Base-by-base conservation (phyloP, 2,888 invertebrate species). In the Athalia circularis region DNA sequence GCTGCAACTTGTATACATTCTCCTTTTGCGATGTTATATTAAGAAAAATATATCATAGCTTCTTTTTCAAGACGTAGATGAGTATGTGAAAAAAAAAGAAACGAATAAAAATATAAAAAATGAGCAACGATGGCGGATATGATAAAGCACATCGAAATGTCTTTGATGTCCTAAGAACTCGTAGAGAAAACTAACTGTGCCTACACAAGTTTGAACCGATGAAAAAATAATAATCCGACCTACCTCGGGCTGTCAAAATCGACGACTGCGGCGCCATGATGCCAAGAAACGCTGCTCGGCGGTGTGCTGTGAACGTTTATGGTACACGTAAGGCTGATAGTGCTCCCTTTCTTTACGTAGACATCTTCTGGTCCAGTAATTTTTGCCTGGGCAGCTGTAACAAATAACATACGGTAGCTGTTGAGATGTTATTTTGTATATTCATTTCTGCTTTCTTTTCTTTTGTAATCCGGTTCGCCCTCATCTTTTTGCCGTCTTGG, bases 311-410 rank as follows among this genome's bases (percentile, higher is more conserved):
- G 96, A 86, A 96, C 95, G 91, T 97, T 97, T 85, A 97, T 96
- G 75, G 96, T 95, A 90, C 97, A 97, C 79, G 96, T 96, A 88
- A 97, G 92, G 85, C 96, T 96, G 92, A 97, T 97, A 84, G 96
- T 97, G 90, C 96, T 96, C 86, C 97, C 97, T 90, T 95, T 95
- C 92, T 96, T 96, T 87, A 97, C 97, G 91, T 95, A 96, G 84
- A 96, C 95, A 87, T 97, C 97, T 85, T 95, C 94, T 64, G 96
- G 95, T 81, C 96, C 96, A 90, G 95, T 94, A 88, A 97, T 97
- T 89, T 94, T 94, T 67, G 97, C 97, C 88, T 96, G 95, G 52
- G 97, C 96, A 87, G 96, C 96, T 97, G 93, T 83, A 93, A 92
- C 92, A 92, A 80, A 79, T 52, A 75, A 75, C 45, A 64, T 29